Evolutionary conservation across 1,140 invertebrate species (phyloP).

Genomic region (Zaprionus camerounensis): DNA sequence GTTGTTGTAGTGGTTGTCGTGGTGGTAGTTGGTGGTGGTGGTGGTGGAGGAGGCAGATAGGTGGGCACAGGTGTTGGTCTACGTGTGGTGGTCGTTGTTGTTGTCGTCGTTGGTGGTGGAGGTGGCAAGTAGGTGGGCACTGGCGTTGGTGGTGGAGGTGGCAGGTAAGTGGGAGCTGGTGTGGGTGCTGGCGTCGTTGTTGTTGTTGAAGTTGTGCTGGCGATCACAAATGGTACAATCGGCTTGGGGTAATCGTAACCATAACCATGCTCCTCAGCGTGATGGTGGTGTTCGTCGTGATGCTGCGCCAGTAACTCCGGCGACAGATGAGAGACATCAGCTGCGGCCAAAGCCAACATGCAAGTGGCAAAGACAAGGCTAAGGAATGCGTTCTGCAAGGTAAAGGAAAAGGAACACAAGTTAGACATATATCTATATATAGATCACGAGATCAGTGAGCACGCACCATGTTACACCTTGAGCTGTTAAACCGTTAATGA

Average conservation of each 20-base stretch:
- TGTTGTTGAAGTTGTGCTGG: slow-evolving; percentile 47
- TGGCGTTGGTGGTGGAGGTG: slow-evolving; percentile 46
- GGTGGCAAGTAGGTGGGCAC: slow-evolving; percentile 48
- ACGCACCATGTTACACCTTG: slow-evolving; percentile 78
- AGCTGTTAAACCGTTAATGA: slow-evolving; percentile 71
- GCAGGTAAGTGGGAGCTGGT: slow-evolving; percentile 64
- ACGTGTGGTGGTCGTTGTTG: slow-evolving; percentile 32
- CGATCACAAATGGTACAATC: slow-evolving; percentile 64
- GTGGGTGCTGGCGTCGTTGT: slow-evolving; percentile 61
- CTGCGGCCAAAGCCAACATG: slow-evolving; percentile 58
- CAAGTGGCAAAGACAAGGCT: slow-evolving; percentile 48
- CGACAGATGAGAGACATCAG: slow-evolving; percentile 75
- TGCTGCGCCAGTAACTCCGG: slow-evolving; percentile 48
- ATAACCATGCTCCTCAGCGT: slow-evolving; percentile 62
- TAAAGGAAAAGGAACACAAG: not conserved
- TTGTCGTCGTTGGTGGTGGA: slow-evolving; percentile 27
- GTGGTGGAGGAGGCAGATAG: slow-evolving; percentile 43
- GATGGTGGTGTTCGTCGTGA: slow-evolving; percentile 52
- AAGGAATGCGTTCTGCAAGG: slow-evolving; percentile 53
- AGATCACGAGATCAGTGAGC: slow-evolving; percentile 5
- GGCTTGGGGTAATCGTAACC: slow-evolving; percentile 74
- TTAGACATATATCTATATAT: not conserved
- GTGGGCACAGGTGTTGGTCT: slow-evolving; percentile 43
- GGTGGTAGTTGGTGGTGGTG: slow-evolving; percentile 18
- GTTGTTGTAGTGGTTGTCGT: slow-evolving; percentile 41